Conservation (phyloP, 2,113 vertebrate species). For the Ardeotis arabs region DNA sequence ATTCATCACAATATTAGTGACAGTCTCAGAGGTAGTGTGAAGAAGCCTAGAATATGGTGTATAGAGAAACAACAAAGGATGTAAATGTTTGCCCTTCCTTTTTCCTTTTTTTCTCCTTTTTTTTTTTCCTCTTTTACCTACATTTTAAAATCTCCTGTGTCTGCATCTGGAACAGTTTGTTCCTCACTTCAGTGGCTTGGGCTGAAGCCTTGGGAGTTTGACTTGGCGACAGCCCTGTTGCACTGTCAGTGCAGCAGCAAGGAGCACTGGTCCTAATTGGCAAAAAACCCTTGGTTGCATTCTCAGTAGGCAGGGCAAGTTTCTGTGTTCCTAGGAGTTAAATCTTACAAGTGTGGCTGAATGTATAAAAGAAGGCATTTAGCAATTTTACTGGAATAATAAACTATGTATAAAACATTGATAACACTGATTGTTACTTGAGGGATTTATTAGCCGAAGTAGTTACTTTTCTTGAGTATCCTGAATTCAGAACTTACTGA, state of each 20-base stretch:
- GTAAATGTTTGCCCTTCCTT: neutral
- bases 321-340: neutral
- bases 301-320: neutral
- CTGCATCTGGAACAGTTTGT: neutral
- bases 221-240: neutral
- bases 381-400: constrained; percentile 31
- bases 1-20: neutral
- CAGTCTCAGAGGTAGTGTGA: neutral
- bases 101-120: too few species aligned
- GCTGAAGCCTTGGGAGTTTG: neutral
- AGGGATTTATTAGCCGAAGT: constrained; percentile 67
- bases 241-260: neutral
- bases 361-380: neutral
- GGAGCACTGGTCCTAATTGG: neutral
- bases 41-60: neutral
- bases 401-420: constrained; percentile 58
- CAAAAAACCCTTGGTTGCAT: neutral
- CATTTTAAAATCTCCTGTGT: neutral
- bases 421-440: constrained; percentile 68
- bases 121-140: neutral
- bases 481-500: constrained; percentile 45
- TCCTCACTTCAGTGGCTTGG: neutral
- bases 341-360: neutral
- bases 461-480: constrained; percentile 26
- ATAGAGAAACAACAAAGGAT: neutral